Evolutionary conservation across 2,113 vertebrate species (phyloP), one percentile per base, ranked within the genome.

Genomic region (Pygoscelis antarcticus): DNA sequence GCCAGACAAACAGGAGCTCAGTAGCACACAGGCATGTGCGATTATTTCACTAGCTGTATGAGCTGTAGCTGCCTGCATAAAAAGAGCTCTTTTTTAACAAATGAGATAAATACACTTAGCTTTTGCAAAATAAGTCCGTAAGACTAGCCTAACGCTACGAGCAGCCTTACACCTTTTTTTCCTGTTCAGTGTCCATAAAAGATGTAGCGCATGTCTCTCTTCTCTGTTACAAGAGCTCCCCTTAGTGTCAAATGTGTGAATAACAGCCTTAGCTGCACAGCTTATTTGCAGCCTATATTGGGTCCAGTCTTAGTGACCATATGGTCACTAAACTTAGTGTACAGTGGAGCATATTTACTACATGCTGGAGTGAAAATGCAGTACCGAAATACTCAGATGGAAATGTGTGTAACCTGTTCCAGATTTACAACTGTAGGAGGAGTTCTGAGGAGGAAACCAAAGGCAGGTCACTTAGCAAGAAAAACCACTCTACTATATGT

Each of bases 151-250:
- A 54, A 90, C 4, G 18, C 72, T 51, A 64, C 52, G n/a, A 76
- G 58, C 69, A 72, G 78, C 69, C 66, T 62, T 74, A 42, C 81
- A 52, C 58, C 74, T 72, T 26, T 57, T 75, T n/a, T 83, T 42
- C n/a, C 44, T 2, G 5, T 4, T 32, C 83, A 10, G 25, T 0
- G 40, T 2, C 58, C 16, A 2, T 14, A 19, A 8, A 27, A 10
- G 29, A 42, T 1, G 7, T 3, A 11, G 0, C 26, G 17, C 27
- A 5, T 8, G 21, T 21, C 52, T 47, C 55, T 60, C 77, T 96
- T 54, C 74, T 76, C 47, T 76, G 89, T 93, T 95, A 91, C 86
- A 89, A 55, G 93, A 93, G 96, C 93, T 91, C 96, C 94, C 38
- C 79, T 68, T 87, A 6, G 83, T 88, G 93, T 62, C 71, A 13